Evolutionary conservation across 2,113 vertebrate species (phyloP).

Genomic region (Calidris pugnax): DNA sequence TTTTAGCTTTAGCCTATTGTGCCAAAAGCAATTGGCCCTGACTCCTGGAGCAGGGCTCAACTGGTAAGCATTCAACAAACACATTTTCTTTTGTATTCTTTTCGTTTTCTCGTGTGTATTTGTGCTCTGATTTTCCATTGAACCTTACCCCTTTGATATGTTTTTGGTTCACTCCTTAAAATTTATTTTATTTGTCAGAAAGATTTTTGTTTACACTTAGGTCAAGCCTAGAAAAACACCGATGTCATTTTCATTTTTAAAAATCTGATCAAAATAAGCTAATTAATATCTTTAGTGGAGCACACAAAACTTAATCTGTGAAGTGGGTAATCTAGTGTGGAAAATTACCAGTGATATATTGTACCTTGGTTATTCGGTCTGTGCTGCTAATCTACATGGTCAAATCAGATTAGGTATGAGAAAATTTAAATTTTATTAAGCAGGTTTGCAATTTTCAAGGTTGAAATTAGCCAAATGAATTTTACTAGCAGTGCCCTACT

Average conservation of each 20-base stretch:
- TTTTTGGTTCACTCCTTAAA: background rate
- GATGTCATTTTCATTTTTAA: background rate
- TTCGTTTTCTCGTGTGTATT: background rate
- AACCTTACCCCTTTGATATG: background rate
- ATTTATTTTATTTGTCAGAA: background rate
- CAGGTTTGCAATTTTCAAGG: background rate
- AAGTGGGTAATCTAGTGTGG: background rate
- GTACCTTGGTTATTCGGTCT: background rate
- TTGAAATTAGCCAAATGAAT: background rate
- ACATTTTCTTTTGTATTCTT: background rate
- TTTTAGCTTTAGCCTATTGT: background rate
- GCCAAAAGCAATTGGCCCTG: background rate
- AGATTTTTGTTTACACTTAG: background rate
- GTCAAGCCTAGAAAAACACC: background rate
- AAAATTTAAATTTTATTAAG: background rate
- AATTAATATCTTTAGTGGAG: background rate
- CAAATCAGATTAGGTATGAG: background rate
- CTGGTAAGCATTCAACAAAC: background rate
- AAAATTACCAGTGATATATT: background rate
- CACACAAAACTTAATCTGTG: background rate
- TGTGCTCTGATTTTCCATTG: background rate
- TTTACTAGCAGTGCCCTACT: background rate
- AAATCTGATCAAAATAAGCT: background rate
- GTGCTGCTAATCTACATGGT: accelerated
- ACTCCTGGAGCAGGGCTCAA: background rate